These are phyloP conservation scores for Emys orbicularis DNA, from an alignment of 2,797 vertebrate species.

Conservation along the genomic window DNA sequence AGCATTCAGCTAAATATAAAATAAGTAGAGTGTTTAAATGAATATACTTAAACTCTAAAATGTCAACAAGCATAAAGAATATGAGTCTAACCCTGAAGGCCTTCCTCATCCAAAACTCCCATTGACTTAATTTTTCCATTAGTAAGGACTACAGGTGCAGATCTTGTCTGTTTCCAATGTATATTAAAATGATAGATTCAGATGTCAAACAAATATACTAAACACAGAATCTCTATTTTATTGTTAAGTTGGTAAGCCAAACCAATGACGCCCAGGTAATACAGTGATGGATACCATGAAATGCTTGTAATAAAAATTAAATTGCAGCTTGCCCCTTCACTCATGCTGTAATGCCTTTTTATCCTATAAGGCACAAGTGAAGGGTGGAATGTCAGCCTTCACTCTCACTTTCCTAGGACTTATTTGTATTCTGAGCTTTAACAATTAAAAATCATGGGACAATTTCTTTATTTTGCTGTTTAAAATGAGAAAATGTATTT, in stretches of 20 bases:
- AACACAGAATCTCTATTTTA: neutral
- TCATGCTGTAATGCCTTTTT: neutral
- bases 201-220: neutral
- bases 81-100: neutral
- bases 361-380: conserved; percentile 18
- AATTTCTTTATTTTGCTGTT: neutral
- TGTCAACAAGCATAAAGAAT: conserved; percentile 7
- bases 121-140: neutral
- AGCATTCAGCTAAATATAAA: neutral
- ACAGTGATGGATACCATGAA: neutral
- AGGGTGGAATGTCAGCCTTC: neutral
- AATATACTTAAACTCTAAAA: neutral
- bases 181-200: neutral
- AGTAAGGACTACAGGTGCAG: neutral
- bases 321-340: neutral
- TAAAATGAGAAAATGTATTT: neutral
- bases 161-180: neutral
- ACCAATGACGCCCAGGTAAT: conserved; percentile 13
- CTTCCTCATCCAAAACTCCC: neutral
- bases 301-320: neutral
- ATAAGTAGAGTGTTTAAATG: conserved; percentile 11
- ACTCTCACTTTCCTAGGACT: conserved; percentile 27
- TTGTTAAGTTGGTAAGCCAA: neutral
- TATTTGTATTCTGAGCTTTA: neutral
- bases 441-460: conserved; percentile 28